Percentiles rank a stretch among this genome's conserved stretches.
Conservation (phyloP, 2,113 vertebrate genomes). For the Amazona vittata region DNA sequence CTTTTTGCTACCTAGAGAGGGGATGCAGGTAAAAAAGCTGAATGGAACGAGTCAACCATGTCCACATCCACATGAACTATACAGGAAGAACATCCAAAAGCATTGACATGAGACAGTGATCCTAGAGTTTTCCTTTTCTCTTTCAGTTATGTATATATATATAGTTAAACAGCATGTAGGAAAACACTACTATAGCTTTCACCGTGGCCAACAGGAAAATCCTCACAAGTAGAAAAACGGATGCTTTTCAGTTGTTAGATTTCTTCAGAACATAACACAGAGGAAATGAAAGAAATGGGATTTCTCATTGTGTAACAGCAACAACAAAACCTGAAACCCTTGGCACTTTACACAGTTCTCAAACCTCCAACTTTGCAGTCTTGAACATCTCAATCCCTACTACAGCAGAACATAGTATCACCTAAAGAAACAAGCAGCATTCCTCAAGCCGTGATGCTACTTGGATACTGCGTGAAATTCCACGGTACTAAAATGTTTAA, state of each 20-base stretch:
- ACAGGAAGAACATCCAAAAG: slow-evolving; percentile 67
- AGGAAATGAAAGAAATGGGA: slow-evolving; percentile 45
- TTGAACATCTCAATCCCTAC: slow-evolving; percentile 43
- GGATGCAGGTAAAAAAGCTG: background rate
- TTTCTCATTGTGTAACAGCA: slow-evolving; percentile 28
- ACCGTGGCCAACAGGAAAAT: slow-evolving; percentile 60
- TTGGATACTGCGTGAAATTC: background rate
- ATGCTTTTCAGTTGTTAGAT: slow-evolving; percentile 62
- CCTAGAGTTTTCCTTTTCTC: slow-evolving; percentile 57
- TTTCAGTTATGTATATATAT: slow-evolving; percentile 54
- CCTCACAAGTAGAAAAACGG: slow-evolving; percentile 71
- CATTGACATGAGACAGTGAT: slow-evolving; percentile 51
- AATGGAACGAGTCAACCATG: slow-evolving; percentile 14
- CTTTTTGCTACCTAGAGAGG: background rate
- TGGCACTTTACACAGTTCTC: slow-evolving; percentile 60
- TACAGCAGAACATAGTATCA: slow-evolving; percentile 9
- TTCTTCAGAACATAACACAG: slow-evolving; percentile 70
- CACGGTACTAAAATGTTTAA: background rate
- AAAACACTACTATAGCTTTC: slow-evolving; percentile 72
- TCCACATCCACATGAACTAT: slow-evolving; percentile 25
- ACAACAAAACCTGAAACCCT: slow-evolving; percentile 29
- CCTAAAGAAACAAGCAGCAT: background rate
- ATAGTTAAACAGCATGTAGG: slow-evolving; percentile 70
- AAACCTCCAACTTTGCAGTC: slow-evolving; percentile 51
- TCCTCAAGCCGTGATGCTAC: slow-evolving; percentile 35